Base-by-base conservation (phyloP, 1,140 invertebrate species). In the Araneus ventricosus region DNA sequence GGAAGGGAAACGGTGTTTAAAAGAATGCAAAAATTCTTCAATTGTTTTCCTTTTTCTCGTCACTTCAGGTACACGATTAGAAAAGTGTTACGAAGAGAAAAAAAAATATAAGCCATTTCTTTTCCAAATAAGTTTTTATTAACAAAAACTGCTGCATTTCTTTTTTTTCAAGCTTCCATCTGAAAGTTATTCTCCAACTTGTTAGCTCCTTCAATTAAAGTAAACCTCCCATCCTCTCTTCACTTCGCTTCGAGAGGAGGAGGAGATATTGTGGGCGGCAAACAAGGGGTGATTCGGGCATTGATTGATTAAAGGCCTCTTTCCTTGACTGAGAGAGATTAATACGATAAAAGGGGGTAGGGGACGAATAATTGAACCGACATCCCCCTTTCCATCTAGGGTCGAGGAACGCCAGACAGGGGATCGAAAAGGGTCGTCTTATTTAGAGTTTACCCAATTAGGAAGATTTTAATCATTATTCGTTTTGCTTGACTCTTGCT, bases 151-250 rank as follows among this genome's bases (percentile, higher is more conserved):
- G 6, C 30, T n/a, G 7, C 8, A 20, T 84, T 84, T 45, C 39
- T 52, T 22, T 52, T 52, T 52, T 45, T 45, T 45, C 45, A 52
- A 52, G 45, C 34, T 63, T 34, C 63, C 34, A n/a, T 6, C 2
- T 20, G n/a, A 79, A 90, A 90, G 67, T 90, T 90, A 90, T 90
- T 79, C 88, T 63, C 67, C 70, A 90, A 90, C 88, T 90, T 90
- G 70, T 90, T 90, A 90, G 88, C 88, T 90, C 70, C 88, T 79
- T 90, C 88, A 90, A 90, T 90, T 90, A 90, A 90, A 90, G 88
- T 59, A 57, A 67, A 61, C 86, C 86, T 88, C 61, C 34, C 34
- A 2, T 84, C 80, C 39, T 30, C 86, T 37, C 86, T 70, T 75
- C 70, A 75, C 34, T 75, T 75, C 70, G 20, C 70, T 75, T 75